Percentiles rank a stretch among this genome's conserved stretches.
Conservation (phyloP, 2,113 vertebrate genomes). For the Galbula dea region DNA sequence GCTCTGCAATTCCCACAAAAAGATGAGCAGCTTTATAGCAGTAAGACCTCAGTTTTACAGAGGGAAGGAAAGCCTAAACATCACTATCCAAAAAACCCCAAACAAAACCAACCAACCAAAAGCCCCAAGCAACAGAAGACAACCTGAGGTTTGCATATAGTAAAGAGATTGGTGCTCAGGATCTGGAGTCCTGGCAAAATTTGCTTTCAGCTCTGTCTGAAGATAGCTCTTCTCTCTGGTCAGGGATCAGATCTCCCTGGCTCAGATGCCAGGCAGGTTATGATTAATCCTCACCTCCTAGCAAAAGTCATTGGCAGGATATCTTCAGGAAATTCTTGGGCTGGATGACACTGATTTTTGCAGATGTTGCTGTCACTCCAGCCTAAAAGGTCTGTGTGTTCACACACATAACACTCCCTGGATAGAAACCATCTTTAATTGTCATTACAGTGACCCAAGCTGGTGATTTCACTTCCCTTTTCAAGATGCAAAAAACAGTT, state of each 20-base stretch:
- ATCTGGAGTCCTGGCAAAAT: background rate
- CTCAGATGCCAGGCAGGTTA: slow-evolving; percentile 46
- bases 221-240: slow-evolving; percentile 27
- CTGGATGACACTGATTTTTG: slow-evolving; percentile 48
- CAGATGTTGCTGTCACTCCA: slow-evolving; percentile 56
- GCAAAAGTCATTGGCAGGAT: slow-evolving; percentile 64
- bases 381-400: slow-evolving; percentile 56
- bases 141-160: background rate
- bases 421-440: slow-evolving; percentile 19
- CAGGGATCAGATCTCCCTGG: slow-evolving; percentile 48
- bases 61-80: background rate
- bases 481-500: slow-evolving; percentile 12
- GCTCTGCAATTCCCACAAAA: background rate
- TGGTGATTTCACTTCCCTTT: slow-evolving; percentile 2
- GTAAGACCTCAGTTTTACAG: background rate
- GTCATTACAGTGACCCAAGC: slow-evolving; percentile 35
- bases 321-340: slow-evolving; percentile 67
- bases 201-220: background rate
- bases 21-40: background rate
- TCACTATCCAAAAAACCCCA: background rate
- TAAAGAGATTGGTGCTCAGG: background rate
- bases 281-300: slow-evolving; percentile 61
- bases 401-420: background rate
- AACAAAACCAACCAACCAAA: background rate
- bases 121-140: background rate